Conservation (phyloP, 1,140 invertebrate species). For the Bradysia coprophila region DNA sequence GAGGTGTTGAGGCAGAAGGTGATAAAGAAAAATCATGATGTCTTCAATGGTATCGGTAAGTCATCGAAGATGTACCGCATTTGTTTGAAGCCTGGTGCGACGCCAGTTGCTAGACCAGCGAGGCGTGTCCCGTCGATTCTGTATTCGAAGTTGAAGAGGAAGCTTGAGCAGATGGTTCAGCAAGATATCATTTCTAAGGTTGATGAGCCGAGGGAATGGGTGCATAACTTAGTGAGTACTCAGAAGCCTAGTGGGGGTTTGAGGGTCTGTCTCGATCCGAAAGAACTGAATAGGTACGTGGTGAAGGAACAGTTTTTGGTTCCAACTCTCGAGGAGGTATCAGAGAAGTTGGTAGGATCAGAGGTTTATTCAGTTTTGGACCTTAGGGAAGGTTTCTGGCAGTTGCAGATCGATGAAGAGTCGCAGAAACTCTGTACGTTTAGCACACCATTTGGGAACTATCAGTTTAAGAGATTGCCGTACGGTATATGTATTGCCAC, state of each 20-base stretch:
- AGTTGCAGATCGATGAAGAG: too few species aligned
- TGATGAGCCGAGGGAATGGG: not conserved
- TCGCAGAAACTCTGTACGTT: too few species aligned
- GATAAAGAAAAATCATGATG: not conserved
- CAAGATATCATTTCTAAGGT: not conserved
- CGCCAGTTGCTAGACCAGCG: not conserved
- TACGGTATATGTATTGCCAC: slow-evolving; percentile 1
- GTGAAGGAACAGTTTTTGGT: too few species aligned
- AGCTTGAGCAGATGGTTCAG: not conserved
- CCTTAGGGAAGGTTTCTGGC: too few species aligned
- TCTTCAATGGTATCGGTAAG: not conserved
- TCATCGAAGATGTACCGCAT: not conserved
- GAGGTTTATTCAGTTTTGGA: too few species aligned
- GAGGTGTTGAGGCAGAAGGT: not conserved
- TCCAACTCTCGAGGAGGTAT: too few species aligned
- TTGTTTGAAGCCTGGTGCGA: not conserved
- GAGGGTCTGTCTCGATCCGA: too few species aligned
- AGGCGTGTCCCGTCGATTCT: not conserved
- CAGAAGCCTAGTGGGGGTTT: not conserved
- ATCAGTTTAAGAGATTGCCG: too few species aligned
- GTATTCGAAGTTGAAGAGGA: not conserved
- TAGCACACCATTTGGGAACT: too few species aligned
- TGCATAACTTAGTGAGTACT: not conserved
- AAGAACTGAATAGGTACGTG: too few species aligned
- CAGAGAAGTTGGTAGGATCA: too few species aligned